Conservation (phyloP, 1,140 invertebrate genomes). For the Fopius arisanus region DNA sequence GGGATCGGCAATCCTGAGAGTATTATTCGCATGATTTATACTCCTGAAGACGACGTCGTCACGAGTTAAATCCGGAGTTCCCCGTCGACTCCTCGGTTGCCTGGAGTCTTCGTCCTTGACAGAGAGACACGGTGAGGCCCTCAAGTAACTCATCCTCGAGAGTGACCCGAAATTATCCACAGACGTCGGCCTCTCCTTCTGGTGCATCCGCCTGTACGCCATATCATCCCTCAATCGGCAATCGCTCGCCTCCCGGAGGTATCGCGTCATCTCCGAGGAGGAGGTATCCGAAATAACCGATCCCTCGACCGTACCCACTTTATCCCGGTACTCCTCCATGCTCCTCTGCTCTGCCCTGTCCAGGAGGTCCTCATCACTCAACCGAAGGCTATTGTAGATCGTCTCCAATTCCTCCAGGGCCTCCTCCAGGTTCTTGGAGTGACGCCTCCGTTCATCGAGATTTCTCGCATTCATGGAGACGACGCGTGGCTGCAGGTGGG, state of each 20-base stretch:
- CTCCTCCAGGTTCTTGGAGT: constrained; percentile 83
- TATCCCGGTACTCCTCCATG: constrained; percentile 59
- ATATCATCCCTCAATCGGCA: constrained; percentile 76
- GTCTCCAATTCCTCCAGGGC: constrained; percentile 87
- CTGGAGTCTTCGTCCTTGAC: not conserved
- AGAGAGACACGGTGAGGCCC: constrained; percentile 72
- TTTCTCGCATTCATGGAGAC: constrained; percentile 10
- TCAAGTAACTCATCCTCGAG: constrained; percentile 76
- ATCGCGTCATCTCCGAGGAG: constrained; percentile 24
- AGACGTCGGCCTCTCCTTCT: constrained; percentile 64
- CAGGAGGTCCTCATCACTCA: constrained; percentile 82
- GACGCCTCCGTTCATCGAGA: constrained; percentile 56
- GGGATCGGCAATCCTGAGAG: constrained; percentile 75
- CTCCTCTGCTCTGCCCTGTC: constrained; percentile 80
- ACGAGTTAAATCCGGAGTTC: constrained; percentile 71
- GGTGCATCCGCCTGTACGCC: constrained; percentile 77
- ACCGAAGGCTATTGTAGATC: constrained; percentile 83
- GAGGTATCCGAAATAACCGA: constrained; percentile 38
- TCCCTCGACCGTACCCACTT: constrained; percentile 24
- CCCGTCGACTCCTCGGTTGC: constrained; percentile 69
- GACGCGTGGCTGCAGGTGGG: not conserved
- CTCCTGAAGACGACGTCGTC: constrained; percentile 87
- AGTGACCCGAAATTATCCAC: constrained; percentile 66
- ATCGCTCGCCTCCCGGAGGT: not conserved
- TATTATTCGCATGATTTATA: constrained; percentile 78